A percentile compares a stretch with the other conserved stretches of the same genome.
These are phyloP conservation scores for Halictus quadricinctus DNA, from an alignment of 2,888 invertebrate genomes.

Conservation along the genomic window DNA sequence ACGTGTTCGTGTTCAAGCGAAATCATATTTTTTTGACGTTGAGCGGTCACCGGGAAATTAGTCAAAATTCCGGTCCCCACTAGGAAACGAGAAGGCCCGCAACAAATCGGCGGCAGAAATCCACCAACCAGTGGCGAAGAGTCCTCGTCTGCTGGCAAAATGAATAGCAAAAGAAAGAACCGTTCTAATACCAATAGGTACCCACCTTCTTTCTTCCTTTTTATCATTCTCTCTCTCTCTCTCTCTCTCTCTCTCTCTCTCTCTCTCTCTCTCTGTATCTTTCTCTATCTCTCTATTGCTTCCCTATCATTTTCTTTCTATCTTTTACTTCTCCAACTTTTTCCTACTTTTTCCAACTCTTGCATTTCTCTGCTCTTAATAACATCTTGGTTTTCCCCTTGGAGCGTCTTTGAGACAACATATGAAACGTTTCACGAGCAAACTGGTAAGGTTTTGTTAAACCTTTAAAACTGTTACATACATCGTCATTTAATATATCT, in stretches of 20 bases:
- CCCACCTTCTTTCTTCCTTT: slow-evolving; percentile 14
- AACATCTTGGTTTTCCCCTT: not conserved
- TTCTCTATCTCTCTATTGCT: not conserved
- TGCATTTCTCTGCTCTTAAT: not conserved
- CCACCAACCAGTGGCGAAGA: slow-evolving; percentile 78
- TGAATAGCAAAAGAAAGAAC: slow-evolving; percentile 93
- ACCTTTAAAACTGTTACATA: not conserved
- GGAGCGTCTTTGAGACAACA: not conserved
- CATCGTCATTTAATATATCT: not conserved
- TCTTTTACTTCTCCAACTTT: not conserved
- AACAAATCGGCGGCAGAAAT: slow-evolving; percentile 86
- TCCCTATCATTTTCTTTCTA: not conserved
- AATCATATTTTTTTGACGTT: slow-evolving; percentile 62
- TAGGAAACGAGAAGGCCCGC: slow-evolving; percentile 91
- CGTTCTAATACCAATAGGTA: slow-evolving; percentile 91
- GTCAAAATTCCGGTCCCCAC: slow-evolving; percentile 94
- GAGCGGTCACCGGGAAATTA: slow-evolving; percentile 77
- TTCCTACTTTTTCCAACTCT: not conserved
- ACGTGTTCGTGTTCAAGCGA: slow-evolving; percentile 34
- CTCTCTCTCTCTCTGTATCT: not conserved
- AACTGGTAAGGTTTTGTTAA: not conserved
- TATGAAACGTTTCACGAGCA: not conserved
- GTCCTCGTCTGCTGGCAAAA: slow-evolving; percentile 83
- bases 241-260: not conserved
- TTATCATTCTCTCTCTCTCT: not conserved